Percentiles rank a stretch among this genome's conserved stretches.
These are phyloP conservation scores for Taeniopygia guttata DNA, from an alignment of 2,797 vertebrate genomes.

Conservation along the genomic window DNA sequence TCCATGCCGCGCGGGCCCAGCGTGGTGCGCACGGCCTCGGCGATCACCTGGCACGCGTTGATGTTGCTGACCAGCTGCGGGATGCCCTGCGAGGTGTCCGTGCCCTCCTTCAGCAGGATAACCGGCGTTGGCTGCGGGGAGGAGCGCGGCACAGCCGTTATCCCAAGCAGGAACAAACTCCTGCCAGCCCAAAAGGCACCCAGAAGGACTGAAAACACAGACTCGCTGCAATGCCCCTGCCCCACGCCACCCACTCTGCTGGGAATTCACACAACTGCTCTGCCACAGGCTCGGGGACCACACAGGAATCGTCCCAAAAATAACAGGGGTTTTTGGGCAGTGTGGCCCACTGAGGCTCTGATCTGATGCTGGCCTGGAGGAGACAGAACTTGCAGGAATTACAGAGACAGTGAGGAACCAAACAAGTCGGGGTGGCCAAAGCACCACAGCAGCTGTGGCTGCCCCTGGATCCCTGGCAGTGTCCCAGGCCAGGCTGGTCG, in stretches of 20 bases:
- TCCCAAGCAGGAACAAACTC: accelerated
- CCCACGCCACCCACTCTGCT: accelerated
- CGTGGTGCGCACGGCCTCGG: slow-evolving; percentile 94
- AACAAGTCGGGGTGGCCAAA: neutral
- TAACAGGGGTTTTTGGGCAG: accelerated
- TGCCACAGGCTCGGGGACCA: accelerated
- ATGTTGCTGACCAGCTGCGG: slow-evolving; percentile 98
- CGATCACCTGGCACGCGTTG: slow-evolving; percentile 96
- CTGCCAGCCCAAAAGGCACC: accelerated
- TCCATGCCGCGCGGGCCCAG: slow-evolving; percentile 98
- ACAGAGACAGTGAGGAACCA: neutral
- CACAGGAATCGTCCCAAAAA: accelerated
- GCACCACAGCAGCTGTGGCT: neutral
- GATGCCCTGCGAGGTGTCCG: slow-evolving; percentile 93
- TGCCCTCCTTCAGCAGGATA: slow-evolving; percentile 92
- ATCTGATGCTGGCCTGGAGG: neutral
- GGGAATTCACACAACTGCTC: neutral
- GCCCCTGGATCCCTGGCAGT: neutral
- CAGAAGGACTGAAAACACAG: accelerated
- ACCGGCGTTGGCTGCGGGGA: slow-evolving; percentile 76
- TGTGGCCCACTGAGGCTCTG: accelerated
- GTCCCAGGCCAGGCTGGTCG: neutral
- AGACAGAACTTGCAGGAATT: accelerated
- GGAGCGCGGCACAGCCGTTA: accelerated
- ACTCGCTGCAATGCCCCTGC: accelerated